Conservation (phyloP, 1,140 invertebrate genomes). For the honey bee (Apis mellifera) region DNA sequence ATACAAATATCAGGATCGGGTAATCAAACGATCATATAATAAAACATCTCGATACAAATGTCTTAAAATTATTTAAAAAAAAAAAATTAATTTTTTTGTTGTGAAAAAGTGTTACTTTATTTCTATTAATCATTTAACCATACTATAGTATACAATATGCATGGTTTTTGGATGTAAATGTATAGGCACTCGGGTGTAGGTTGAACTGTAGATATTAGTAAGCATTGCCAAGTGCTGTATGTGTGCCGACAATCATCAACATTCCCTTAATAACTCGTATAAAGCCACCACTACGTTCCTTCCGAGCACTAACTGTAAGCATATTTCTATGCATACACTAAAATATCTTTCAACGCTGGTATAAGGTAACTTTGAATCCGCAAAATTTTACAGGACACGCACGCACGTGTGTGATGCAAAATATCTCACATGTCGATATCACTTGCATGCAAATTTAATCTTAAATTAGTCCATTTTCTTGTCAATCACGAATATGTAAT, state of each 20-base stretch:
- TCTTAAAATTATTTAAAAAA: slow-evolving; percentile 19
- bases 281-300: slow-evolving; percentile 72
- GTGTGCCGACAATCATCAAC: slow-evolving; percentile 82
- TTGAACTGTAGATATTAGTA: slow-evolving; percentile 75
- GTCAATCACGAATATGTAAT: no score
- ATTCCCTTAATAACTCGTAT: slow-evolving; percentile 76
- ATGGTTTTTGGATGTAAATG: slow-evolving; percentile 78
- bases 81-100: slow-evolving; percentile 52
- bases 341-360: slow-evolving; percentile 58
- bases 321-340: slow-evolving; percentile 61
- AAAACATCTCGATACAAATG: slow-evolving; percentile 12
- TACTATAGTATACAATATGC: slow-evolving; percentile 71
- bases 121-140: slow-evolving; percentile 45
- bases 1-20: background rate
- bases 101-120: slow-evolving; percentile 45
- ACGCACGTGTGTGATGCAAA: slow-evolving; percentile 14
- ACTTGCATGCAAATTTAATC: slow-evolving; percentile 62
- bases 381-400: slow-evolving; percentile 23
- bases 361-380: slow-evolving; percentile 46
- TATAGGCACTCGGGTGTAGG: slow-evolving; percentile 77
- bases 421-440: slow-evolving; percentile 29
- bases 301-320: slow-evolving; percentile 70
- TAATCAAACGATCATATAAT: slow-evolving; percentile 21
- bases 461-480: slow-evolving; percentile 21
- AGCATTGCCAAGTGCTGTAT: slow-evolving; percentile 82